A percentile compares a stretch with the other conserved stretches of the same genome.
phyloP scores from a whole-genome alignment of 2,888 invertebrate genomes.

The Belgica antarctica region DNA sequence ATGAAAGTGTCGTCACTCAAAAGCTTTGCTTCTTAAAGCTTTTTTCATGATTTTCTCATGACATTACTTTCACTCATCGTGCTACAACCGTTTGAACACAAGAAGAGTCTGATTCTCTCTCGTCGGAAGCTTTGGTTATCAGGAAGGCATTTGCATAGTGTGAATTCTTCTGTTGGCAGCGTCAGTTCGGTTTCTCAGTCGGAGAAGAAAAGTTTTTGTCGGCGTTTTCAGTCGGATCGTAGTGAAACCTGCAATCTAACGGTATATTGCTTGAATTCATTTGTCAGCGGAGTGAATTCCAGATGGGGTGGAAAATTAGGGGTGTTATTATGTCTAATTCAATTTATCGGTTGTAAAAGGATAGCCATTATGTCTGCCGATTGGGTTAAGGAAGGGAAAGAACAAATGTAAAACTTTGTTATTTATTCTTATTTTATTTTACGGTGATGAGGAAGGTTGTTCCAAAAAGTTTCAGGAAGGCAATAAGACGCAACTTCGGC shows the following conservation, averaged over 20 bases:
- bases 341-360: conserved; percentile 23
- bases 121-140: conserved; percentile 2
- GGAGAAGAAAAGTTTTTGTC: neutral
- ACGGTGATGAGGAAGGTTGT: neutral
- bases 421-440: neutral
- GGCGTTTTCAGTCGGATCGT: neutral
- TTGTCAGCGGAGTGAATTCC: neutral
- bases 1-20: neutral
- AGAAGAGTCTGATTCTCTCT: conserved; percentile 3
- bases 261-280: neutral
- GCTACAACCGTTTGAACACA: neutral
- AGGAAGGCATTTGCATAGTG: conserved; percentile 1
- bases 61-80: neutral
- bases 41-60: neutral
- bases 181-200: neutral
- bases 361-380: neutral
- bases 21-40: too few relatives aligned
- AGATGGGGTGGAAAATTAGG: neutral
- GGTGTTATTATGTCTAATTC: conserved; percentile 11
- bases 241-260: neutral
- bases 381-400: neutral
- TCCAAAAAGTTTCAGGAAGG: neutral
- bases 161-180: neutral
- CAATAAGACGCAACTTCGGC: too few relatives aligned
- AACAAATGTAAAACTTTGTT: neutral